phyloP scores from a whole-genome alignment of 2,113 vertebrate species.

The Cairina moschata region DNA sequence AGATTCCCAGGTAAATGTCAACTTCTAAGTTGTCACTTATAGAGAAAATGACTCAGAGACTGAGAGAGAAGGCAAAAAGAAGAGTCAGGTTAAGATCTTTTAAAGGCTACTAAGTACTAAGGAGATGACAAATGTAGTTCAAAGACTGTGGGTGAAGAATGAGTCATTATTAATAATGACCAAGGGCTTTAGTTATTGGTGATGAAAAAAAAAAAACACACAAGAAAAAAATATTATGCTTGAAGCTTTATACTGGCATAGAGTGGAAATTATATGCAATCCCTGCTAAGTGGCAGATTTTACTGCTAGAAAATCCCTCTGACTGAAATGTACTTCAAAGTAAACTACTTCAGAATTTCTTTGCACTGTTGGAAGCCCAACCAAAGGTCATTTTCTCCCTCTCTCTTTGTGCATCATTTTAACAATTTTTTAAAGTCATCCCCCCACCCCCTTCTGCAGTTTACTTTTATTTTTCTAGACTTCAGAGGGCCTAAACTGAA shows the following conservation, averaged over 20 bases:
- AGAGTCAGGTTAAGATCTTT: slow-evolving; percentile 56
- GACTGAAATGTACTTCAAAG: slow-evolving; percentile 66
- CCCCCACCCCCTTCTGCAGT: neutral
- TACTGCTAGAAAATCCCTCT: slow-evolving; percentile 61
- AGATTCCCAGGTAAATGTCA: slow-evolving; percentile 50
- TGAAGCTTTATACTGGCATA: slow-evolving; percentile 39
- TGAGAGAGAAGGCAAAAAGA: slow-evolving; percentile 41
- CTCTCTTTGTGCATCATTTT: slow-evolving; percentile 50
- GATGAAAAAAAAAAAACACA: slow-evolving; percentile 19
- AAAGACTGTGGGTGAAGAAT: slow-evolving; percentile 56
- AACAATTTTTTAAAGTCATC: slow-evolving; percentile 15
- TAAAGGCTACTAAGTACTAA: slow-evolving; percentile 46
- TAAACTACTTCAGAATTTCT: slow-evolving; percentile 63
- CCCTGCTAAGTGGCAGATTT: slow-evolving; percentile 67
- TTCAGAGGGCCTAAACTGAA: slow-evolving; percentile 44
- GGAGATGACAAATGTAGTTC: slow-evolving; percentile 61
- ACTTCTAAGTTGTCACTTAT: slow-evolving; percentile 15
- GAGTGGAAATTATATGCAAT: slow-evolving; percentile 64
- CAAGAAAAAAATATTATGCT: slow-evolving; percentile 29
- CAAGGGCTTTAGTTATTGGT: slow-evolving; percentile 28
- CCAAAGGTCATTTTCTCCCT: slow-evolving; percentile 65
- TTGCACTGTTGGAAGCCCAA: slow-evolving; percentile 53
- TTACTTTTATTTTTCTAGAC: slow-evolving; percentile 24
- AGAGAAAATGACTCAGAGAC: slow-evolving; percentile 34
- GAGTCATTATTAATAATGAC: slow-evolving; percentile 56